Base-by-base conservation (phyloP, 2,113 vertebrate genomes). In the Centropus unirufus region DNA sequence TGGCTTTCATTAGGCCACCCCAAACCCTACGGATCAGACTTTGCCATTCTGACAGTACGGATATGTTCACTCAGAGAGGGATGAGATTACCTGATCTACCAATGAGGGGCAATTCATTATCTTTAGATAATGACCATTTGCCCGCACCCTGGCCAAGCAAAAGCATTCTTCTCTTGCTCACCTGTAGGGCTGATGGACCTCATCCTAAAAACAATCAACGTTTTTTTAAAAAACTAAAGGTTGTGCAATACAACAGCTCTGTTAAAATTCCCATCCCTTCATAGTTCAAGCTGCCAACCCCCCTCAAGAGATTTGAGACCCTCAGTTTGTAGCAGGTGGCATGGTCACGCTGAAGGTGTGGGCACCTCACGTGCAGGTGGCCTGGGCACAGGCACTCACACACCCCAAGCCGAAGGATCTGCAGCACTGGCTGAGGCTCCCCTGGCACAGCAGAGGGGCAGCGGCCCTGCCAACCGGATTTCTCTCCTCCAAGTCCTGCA, bases 391-490 rank as follows among this genome's bases (percentile, higher is more conserved):
- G 59, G 19, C 7, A 21, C 8, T 51, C 3, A 1, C 1, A 2
- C 0, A 1, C 14, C 61, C 26, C 1, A 2, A 51, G 42, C 52
- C 39, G 16, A 4, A 5, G 24, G 29, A 46, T 40, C 52, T 21
- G 47, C 34, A 23, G 40, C 21, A 2, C 15, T n/a, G 52, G 5
- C 69, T 20, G 8, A 12, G 40, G 51, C 73, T 61, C 8, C 12
- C 2, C 18, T 3, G 46, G 26, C 7, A 46, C 5, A 55, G 20
- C 63, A 14, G 51, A 32, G 34, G 3, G 39, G 22, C 24, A 86
- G 68, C 0, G 0, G 46, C 51, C 12, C 40, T 32, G 49, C n/a
- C 3, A 0, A 5, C 18, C 1, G 2, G 14, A 27, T 36, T 88
- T 17, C 20, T 54, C 36, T 68, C 23, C 74, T 61, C 44, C 0